phyloP scores from a whole-genome alignment of 2,113 vertebrate species.

The Mesocricetus auratus region DNA sequence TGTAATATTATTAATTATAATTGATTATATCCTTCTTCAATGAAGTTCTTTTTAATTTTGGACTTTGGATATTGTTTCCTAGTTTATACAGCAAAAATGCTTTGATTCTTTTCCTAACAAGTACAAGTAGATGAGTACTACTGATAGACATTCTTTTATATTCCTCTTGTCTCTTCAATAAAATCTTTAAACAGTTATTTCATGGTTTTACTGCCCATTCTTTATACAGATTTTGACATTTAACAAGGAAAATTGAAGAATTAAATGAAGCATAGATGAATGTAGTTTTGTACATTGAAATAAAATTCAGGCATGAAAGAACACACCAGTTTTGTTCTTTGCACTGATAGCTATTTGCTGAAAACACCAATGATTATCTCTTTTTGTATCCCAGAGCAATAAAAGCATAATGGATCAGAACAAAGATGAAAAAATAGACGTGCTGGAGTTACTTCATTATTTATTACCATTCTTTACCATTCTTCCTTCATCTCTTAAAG shows the following conservation, averaged over 20 bases:
- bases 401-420: conserved; percentile 67
- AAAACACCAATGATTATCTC: conserved; percentile 56
- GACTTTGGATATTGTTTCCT: not conserved
- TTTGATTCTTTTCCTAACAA: conserved; percentile 39
- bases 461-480: conserved; percentile 48
- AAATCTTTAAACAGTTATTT: conserved; percentile 58
- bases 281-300: conserved; percentile 66
- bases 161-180: conserved; percentile 40
- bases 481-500: not conserved
- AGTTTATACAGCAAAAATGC: not conserved
- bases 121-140: not conserved
- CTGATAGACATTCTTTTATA: not conserved
- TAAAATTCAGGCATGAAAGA: conserved; percentile 63
- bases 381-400: conserved; percentile 63
- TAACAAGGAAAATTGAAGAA: conserved; percentile 68
- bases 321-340: conserved; percentile 61
- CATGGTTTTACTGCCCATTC: conserved; percentile 42
- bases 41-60: not conserved
- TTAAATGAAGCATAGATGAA: conserved; percentile 70
- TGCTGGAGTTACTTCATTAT: conserved; percentile 21
- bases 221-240: conserved; percentile 64
- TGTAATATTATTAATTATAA: not conserved
- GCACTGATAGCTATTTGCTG: conserved; percentile 60
- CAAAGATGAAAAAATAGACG: conserved; percentile 5
- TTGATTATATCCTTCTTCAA: not conserved